Percentiles rank a stretch among this genome's conserved stretches.
Evolutionary conservation across 1,140 invertebrate genomes (phyloP).

Genomic region (Cydia pomonella): DNA sequence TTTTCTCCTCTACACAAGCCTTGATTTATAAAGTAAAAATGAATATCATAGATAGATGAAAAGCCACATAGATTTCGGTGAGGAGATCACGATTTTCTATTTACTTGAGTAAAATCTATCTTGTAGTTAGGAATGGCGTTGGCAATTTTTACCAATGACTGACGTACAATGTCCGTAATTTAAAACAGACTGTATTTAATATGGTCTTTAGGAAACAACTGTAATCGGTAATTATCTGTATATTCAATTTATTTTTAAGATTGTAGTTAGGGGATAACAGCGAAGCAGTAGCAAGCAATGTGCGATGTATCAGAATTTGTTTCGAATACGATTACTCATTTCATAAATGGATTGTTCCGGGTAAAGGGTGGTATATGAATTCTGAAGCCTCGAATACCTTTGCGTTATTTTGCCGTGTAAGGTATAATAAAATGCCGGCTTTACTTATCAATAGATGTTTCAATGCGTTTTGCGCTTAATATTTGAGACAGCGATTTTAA

Average conservation of each 20-base stretch:
- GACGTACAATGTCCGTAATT: constrained; percentile 64
- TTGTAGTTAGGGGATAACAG: constrained; percentile 70
- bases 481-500: not conserved
- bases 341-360: constrained; percentile 53
- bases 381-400: constrained; percentile 58
- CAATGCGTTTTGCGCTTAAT: constrained; percentile 47
- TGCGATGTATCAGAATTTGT: constrained; percentile 54
- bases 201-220: constrained; percentile 63
- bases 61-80: constrained; percentile 64
- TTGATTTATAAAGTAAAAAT: constrained; percentile 35
- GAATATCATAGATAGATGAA: constrained; percentile 47
- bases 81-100: constrained; percentile 66
- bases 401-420: constrained; percentile 34
- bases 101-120: constrained; percentile 65
- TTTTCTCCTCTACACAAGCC: constrained; percentile 21
- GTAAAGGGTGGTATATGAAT: constrained; percentile 61
- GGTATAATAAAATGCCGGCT: constrained; percentile 34
- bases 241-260: constrained; percentile 71
- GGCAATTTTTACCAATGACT: constrained; percentile 64
- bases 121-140: constrained; percentile 70
- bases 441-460: constrained; percentile 42
- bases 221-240: constrained; percentile 71
- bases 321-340: constrained; percentile 55
- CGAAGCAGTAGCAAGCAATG: constrained; percentile 51
- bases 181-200: constrained; percentile 62